Conservation (phyloP, 2,113 vertebrate species). For the Calypte anna region DNA sequence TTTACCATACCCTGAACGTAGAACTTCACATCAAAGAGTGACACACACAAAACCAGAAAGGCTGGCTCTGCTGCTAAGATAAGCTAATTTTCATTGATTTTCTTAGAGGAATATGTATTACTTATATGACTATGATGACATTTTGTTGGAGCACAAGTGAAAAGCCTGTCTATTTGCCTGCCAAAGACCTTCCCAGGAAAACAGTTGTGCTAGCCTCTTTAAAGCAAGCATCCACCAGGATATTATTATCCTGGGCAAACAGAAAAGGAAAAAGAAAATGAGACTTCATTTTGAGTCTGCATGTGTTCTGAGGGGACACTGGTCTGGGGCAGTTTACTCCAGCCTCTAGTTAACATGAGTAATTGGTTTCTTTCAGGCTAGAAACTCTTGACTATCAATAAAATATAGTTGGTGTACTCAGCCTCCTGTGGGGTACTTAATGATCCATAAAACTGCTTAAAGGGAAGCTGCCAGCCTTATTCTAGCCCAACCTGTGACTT, state of each 20-base stretch:
- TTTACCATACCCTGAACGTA: background rate
- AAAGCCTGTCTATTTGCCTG: background rate
- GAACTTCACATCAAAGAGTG: background rate
- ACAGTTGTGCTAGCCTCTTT: background rate
- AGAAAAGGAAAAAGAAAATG: background rate
- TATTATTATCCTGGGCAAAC: background rate
- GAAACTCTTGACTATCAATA: background rate
- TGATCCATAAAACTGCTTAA: constrained; percentile 54
- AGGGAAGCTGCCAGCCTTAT: constrained; percentile 35
- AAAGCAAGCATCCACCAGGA: background rate
- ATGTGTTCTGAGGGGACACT: background rate
- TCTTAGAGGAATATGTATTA: background rate
- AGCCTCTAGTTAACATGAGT: constrained; percentile 38
- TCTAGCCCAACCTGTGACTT: constrained; percentile 28
- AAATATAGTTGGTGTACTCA: constrained; percentile 1
- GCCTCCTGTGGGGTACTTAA: constrained; percentile 44
- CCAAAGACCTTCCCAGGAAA: constrained; percentile 34
- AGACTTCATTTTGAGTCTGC: background rate
- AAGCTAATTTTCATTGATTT: constrained; percentile 1
- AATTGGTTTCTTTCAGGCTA: constrained; percentile 40
- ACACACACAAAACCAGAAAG: background rate
- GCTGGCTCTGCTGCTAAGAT: background rate
- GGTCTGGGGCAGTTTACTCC: background rate
- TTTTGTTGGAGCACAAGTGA: constrained; percentile 5
- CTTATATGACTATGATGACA: background rate